phyloP scores from a whole-genome alignment of 2,888 invertebrate genomes.

The Heterodera filipjevi region DNA sequence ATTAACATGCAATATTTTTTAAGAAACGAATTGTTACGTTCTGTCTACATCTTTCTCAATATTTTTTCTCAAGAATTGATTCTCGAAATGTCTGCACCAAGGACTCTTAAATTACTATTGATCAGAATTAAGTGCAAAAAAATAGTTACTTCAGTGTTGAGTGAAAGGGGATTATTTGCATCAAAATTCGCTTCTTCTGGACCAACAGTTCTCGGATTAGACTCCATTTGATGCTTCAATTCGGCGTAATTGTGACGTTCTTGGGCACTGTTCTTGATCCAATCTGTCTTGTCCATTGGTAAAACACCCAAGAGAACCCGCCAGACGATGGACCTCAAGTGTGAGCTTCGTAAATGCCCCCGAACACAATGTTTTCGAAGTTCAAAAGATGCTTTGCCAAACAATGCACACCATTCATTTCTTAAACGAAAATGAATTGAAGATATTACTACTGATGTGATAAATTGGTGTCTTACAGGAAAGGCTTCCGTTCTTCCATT shows the following conservation, averaged over 20 bases:
- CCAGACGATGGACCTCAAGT: slow-evolving; percentile 36
- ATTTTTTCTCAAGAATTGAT: slow-evolving; percentile 77
- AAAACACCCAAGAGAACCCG: slow-evolving; percentile 34
- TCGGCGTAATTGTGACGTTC: slow-evolving; percentile 25
- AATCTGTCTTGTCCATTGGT: slow-evolving; percentile 26
- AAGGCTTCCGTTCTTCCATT: neutral
- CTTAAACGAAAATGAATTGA: slow-evolving; percentile 19
- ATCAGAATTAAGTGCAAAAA: neutral
- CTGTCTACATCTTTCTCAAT: slow-evolving; percentile 82
- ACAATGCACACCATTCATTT: slow-evolving; percentile 32
- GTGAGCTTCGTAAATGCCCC: slow-evolving; percentile 33
- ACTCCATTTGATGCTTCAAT: slow-evolving; percentile 25
- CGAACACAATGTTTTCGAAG: slow-evolving; percentile 26
- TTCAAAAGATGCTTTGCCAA: slow-evolving; percentile 12
- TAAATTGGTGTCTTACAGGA: neutral
- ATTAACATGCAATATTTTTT: slow-evolving; percentile 36
- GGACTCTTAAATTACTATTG: slow-evolving; percentile 72
- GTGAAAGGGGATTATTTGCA: slow-evolving; percentile 37
- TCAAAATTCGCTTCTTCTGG: neutral
- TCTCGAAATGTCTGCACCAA: slow-evolving; percentile 83
- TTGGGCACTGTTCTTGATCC: slow-evolving; percentile 23
- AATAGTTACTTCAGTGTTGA: slow-evolving; percentile 33
- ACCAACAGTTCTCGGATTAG: neutral
- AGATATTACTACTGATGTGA: neutral
- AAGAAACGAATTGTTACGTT: slow-evolving; percentile 68